Evolutionary conservation across 2,113 vertebrate genomes (phyloP), one percentile per base, ranked within the genome.

Genomic region (Vidua chalybeata): DNA sequence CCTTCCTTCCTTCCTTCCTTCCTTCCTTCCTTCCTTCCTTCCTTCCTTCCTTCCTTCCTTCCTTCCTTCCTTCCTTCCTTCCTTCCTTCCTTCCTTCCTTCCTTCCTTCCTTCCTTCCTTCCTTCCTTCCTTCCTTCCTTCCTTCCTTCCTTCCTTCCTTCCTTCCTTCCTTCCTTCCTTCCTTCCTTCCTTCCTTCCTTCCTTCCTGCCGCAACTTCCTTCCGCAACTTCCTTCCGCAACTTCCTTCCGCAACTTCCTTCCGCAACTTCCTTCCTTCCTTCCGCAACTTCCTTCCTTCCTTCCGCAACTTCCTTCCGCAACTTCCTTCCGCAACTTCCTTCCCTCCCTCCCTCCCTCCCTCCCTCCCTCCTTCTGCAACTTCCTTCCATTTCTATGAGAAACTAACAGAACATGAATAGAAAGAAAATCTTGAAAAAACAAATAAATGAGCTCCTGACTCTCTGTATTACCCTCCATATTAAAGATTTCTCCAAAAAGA

Each of bases 401-500:
- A 84, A 30, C 14, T 41, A 56, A 33, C 23, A 45, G 28, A 77
- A 55, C 5, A 33, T 14, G 0, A 68, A 51, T 28, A 64, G 13
- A 73, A 75, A 81, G 7, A 27, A 80, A 64, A 73, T n/a, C 13
- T 61, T 1, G 0, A 54, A 9, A 9, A 20, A 87, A 30, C 3
- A 17, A 1, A n/a, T 16, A 77, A 73, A 45, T 24, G 9, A 80
- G 3, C 4, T 88, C n/a, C 43, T 75, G 39, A 33, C 12, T 61
- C 16, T 11, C 13, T 62, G 3, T 11, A 10, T 51, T 55, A 23
- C 3, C 0, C 3, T 74, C 15, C 11, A 15, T 37, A 14, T 10
- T 31, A 74, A 87, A 90, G 1, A 3, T 49, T 80, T 59, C 46
- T 27, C 11, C 2, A 35, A 58, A 81, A 78, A 31, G 10, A 30